Evolutionary conservation across 2,888 invertebrate genomes (phyloP), one percentile per base, ranked within the genome.

Genomic region (Chesias legatella): DNA sequence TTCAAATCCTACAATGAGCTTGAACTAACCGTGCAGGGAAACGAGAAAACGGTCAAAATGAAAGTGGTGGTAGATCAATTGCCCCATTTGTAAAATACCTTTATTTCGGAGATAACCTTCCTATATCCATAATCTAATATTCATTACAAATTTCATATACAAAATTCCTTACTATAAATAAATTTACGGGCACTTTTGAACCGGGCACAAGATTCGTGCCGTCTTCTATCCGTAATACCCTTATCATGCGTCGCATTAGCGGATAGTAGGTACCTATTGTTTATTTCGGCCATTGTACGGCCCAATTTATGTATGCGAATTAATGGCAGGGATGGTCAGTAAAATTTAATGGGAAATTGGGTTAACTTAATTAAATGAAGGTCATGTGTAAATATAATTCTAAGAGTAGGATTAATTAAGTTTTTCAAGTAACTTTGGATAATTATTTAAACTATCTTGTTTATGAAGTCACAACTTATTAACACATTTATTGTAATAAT

Each of bases 191-290:
- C 37, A 37, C 11, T 28, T 35, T 30, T 25, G 33, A 31, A 10
- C 27, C 21, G 11, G 28, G 25, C 33, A 40, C 40, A 40, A 33
- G 45, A 40, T 36, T 25, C 44, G 39, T 27, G 34, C 39, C 39
- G 36, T 40, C 36, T 45, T 45, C 36, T 40, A 35, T 29, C 30
- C n/a, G 22, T 22, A 7, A 29, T 37, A 54, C 51, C 54, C 51
- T 51, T 48, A 54, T 54, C 54, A 49, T 23, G 25, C 6, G 31
- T 20, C 36, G 45, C 49, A 51, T 51, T 51, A 54, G 49, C 45
- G 48, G 41, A 47, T 48, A 47, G 45, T 45, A 45, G 29, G 35
- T 17, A 17, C 41, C 38, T 26, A 28, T 53, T 53, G 53, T 53
- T 44, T 51, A 42, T 46, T 34, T 38, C 33, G 24, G 46, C 30